Evolutionary conservation across 1,140 invertebrate species (phyloP), one percentile per base, ranked within the genome.

Genomic region (Thaumetopoea pityocampa): DNA sequence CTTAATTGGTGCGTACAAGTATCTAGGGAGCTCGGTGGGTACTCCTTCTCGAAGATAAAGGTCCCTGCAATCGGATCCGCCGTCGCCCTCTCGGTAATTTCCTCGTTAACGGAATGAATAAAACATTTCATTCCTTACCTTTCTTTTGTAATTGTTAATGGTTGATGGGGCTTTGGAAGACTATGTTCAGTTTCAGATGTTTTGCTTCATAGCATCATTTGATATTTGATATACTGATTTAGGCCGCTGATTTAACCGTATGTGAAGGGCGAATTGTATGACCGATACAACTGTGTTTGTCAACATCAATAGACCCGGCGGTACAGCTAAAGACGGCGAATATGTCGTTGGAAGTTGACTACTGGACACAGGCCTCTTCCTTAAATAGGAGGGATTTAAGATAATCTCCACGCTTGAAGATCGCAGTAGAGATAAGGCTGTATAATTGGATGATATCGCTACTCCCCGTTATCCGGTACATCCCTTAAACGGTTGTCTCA

Each of bases 101-200:
- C 67, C 77, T 79, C 72, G 77, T 83, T 83, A 83, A 79, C 65
- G 62, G 67, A 70, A 81, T 83, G 79, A 83, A 83, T 83, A 84
- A 84, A 84, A 84, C 74, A 84, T 84, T 83, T 79, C 67, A 83
- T 81, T 83, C 68, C 70, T 76, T 83, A 77, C 74, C 64, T 73
- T 76, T 79, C 67, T 79, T 81, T 81, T 79, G 67, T 79, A 78
- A 82, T 78, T 82, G 74, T 78, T 83, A 80, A 81, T 81, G 71
- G 72, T 72, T 73, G 71, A 79, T 80, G 70, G 69, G n/a, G 67
- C 77, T 78, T 81, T 71, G 66, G 69, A 71, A 76, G 77, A 73
- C 76, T 76, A 70, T 81, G 62, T 71, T 65, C 66, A 46, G 60
- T 61, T 65, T 66, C 49, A 59, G 38, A 41, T 50, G 60, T 27